phyloP scores from a whole-genome alignment of 1,140 invertebrate genomes.

The Ruditapes philippinarum region DNA sequence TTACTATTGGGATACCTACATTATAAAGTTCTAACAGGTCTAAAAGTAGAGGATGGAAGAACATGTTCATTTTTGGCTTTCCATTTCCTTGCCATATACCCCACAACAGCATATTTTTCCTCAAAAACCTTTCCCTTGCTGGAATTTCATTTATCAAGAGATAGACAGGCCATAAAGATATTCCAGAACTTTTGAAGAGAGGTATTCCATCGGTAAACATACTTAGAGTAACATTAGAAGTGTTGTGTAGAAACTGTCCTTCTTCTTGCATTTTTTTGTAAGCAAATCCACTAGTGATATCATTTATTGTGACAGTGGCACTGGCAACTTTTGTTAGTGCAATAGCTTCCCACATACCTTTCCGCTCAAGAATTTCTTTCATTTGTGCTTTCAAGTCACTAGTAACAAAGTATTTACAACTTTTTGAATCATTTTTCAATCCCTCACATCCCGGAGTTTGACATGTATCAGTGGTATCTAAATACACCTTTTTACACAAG shows the following conservation, averaged over 20 bases:
- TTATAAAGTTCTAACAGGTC: slow-evolving; percentile 46
- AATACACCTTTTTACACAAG: slow-evolving; percentile 33
- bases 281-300: slow-evolving; percentile 42
- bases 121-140: slow-evolving; percentile 18
- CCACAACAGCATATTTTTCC: slow-evolving; percentile 36
- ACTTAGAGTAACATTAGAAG: slow-evolving; percentile 6
- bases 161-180: slow-evolving; percentile 44
- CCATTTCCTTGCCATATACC: slow-evolving; percentile 52
- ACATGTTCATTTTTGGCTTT: slow-evolving; percentile 22
- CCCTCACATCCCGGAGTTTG: slow-evolving; percentile 55
- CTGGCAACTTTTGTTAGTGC: background rate
- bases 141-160: slow-evolving; percentile 45
- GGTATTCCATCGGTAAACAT: slow-evolving; percentile 59
- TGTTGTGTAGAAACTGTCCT: slow-evolving; percentile 36
- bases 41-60: background rate
- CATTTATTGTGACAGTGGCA: slow-evolving; percentile 2
- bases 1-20: background rate
- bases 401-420: slow-evolving; percentile 59
- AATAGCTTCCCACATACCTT: slow-evolving; percentile 37
- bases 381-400: slow-evolving; percentile 58
- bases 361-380: slow-evolving; percentile 53
- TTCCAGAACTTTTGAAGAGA: slow-evolving; percentile 17
- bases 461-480: slow-evolving; percentile 12
- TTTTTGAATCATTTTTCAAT: slow-evolving; percentile 6
- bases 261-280: slow-evolving; percentile 29